Evolutionary conservation across 2,888 invertebrate genomes (phyloP), one percentile per base, ranked within the genome.

Genomic region (Rotaria sp.): DNA sequence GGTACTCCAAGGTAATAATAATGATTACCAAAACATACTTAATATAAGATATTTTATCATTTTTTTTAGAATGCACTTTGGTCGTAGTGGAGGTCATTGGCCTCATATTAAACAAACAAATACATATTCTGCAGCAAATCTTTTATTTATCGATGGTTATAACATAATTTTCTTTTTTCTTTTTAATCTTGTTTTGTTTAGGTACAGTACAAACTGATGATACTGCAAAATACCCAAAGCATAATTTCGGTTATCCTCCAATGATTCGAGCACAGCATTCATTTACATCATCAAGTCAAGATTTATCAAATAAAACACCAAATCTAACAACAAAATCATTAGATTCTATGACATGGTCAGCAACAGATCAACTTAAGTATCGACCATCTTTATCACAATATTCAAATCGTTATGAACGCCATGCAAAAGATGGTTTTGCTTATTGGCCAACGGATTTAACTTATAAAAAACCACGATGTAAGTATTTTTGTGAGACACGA

Each of bases 321-420:
- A 80, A 80, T n/a, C 4, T n/a, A n/a, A 21, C 41, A 41, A 26
- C 5, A 13, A 26, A 26, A 45, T 80, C 80, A 45, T 13, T 26
- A 1, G 45, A 80, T 80, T 2, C 26, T 18, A 13, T 80, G 26
- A 80, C 80, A 35, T 80, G 80, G 80, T 80, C 45, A n/a, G 26
- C 80, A 45, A 45, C 80, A 21, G 80, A 38, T 7, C 11, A 80
- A 45, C n/a, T 80, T 13, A 80, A 45, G 45, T 26, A n/a, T 45
- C 80, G 80, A 45, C 80, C 80, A 45, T 45, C 45, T 21, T 45
- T 80, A 80, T 80, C 80, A 80, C 80, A 80, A 80, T 80, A 80
- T 80, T n/a, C 41, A 11, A 80, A 80, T 80, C 80, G 80, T n/a
- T 80, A 80, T n/a, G 41, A 41, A 26, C 80, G 80, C 11, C 80